Conservation (phyloP, 1,140 invertebrate species). For the Diabrotica virgifera region DNA sequence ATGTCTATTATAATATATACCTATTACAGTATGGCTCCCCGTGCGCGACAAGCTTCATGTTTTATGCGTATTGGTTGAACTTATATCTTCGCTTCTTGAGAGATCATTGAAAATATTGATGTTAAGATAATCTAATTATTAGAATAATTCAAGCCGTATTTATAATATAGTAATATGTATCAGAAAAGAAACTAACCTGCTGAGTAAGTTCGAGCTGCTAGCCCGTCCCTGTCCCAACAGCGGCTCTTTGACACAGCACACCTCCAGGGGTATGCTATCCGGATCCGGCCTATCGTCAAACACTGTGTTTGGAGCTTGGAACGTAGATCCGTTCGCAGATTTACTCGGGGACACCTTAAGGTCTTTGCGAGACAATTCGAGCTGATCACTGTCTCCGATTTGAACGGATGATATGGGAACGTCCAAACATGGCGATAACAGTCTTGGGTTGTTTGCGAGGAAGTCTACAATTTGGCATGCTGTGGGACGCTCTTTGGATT, state of each 20-base stretch:
- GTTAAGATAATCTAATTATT: too few relatives aligned
- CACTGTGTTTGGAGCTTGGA: neutral
- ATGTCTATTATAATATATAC: too few relatives aligned
- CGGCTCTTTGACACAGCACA: constrained; percentile 40
- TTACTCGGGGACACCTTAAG: constrained; percentile 11
- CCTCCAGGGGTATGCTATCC: constrained; percentile 41
- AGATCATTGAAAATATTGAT: too few relatives aligned
- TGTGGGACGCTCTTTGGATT: constrained; percentile 66
- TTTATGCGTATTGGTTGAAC: too few relatives aligned
- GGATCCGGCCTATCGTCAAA: constrained; percentile 17
- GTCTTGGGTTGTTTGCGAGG: constrained; percentile 70
- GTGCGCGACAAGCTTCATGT: too few relatives aligned
- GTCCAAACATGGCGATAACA: constrained; percentile 76
- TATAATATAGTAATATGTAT: too few relatives aligned
- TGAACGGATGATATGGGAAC: constrained; percentile 70
- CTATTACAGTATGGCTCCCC: too few relatives aligned
- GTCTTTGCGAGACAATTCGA: constrained; percentile 46
- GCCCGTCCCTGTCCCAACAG: constrained; percentile 34
- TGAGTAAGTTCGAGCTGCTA: constrained; percentile 29
- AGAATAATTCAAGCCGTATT: too few relatives aligned
- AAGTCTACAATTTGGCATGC: constrained; percentile 78
- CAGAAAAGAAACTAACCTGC: constrained; percentile 18
- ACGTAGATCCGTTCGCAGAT: constrained; percentile 4
- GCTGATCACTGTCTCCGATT: constrained; percentile 58
- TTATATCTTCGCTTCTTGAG: too few relatives aligned